Evolutionary conservation across 2,888 invertebrate genomes (phyloP).

Genomic region (Phalangium opilio): DNA sequence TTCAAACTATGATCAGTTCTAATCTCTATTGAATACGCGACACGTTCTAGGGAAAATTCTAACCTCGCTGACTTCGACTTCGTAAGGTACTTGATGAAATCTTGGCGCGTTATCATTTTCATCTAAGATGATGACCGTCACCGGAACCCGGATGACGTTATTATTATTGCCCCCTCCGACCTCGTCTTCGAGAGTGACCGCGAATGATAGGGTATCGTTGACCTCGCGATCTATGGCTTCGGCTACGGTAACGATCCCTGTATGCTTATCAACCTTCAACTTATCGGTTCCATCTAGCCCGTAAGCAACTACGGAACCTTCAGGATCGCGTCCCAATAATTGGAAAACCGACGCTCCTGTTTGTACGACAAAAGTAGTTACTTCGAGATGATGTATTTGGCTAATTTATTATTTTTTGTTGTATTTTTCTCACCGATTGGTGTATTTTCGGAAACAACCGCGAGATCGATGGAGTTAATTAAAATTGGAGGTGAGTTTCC

Average conservation of each 20-base stretch:
- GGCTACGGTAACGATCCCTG: slow-evolving; percentile 61
- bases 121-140: slow-evolving; percentile 68
- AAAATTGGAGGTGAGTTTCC: slow-evolving; percentile 32
- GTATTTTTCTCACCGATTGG: slow-evolving; percentile 43
- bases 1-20: no score
- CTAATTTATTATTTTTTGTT: not conserved
- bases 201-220: slow-evolving; percentile 59
- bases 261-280: slow-evolving; percentile 55
- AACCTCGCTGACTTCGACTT: slow-evolving; percentile 43
- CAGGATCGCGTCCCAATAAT: slow-evolving; percentile 57
- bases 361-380: not conserved
- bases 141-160: slow-evolving; percentile 54
- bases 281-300: slow-evolving; percentile 54
- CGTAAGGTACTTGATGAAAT: slow-evolving; percentile 61
- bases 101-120: slow-evolving; percentile 75
- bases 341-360: slow-evolving; percentile 48
- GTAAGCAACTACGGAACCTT: slow-evolving; percentile 51
- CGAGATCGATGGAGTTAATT: slow-evolving; percentile 56
- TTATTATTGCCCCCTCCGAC: slow-evolving; percentile 42
- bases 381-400: not conserved
- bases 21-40: no score
- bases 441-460: slow-evolving; percentile 59
- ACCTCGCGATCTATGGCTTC: slow-evolving; percentile 56
- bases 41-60: no score
- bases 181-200: slow-evolving; percentile 64